Evolutionary conservation across 2,888 invertebrate species (phyloP).

Genomic region (Machimus atricapillus): DNA sequence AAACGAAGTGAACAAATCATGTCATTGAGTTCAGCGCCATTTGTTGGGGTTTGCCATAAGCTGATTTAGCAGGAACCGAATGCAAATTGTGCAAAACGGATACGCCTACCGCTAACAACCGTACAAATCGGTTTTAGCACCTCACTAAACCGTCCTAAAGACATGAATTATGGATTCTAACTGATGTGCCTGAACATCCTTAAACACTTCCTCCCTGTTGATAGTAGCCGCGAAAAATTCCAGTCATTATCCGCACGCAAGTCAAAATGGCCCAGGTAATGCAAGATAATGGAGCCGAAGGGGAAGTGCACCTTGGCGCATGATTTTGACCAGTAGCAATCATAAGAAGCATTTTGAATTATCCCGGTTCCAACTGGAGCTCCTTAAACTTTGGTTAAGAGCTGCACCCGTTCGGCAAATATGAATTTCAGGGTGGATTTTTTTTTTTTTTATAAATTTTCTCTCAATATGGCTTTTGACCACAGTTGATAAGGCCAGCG

Average conservation of each 20-base stretch:
- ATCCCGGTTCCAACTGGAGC: not conserved
- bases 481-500: not conserved
- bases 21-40: not conserved
- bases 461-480: not conserved
- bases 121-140: constrained; percentile 20
- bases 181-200: constrained; percentile 49
- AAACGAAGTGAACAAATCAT: not conserved
- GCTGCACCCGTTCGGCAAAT: not conserved
- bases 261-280: not conserved
- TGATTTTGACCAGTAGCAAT: not conserved
- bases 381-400: not conserved
- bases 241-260: constrained; percentile 52
- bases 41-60: not conserved
- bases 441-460: not conserved
- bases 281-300: constrained; percentile 22
- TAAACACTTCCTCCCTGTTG: constrained; percentile 45
- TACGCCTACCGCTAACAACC: not conserved
- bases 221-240: constrained; percentile 44
- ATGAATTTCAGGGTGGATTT: not conserved
- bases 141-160: constrained; percentile 49
- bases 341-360: not conserved
- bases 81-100: not conserved
- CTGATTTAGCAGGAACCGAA: not conserved
- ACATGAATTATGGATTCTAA: constrained; percentile 49
- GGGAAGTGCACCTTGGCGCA: not conserved